Percentiles rank a stretch among this genome's conserved stretches.
phyloP scores from a whole-genome alignment of 2,888 invertebrate species.

The Adineta ricciae region DNA sequence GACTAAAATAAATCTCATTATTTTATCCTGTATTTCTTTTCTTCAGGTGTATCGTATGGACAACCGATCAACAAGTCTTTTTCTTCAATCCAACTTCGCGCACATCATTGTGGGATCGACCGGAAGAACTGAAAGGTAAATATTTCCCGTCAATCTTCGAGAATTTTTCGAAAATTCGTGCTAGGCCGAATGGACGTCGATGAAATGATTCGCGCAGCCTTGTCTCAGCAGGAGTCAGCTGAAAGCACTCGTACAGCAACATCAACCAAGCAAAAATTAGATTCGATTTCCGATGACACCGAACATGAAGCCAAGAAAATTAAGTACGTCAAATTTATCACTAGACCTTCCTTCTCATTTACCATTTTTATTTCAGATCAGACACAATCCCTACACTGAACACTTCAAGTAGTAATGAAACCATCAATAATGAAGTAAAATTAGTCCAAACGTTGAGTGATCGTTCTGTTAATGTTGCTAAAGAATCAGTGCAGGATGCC shows the following conservation, averaged over 20 bases:
- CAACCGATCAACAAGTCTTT: constrained; percentile 91
- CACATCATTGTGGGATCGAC: constrained; percentile 91
- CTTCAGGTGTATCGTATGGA: constrained; percentile 89
- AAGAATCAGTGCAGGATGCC: constrained; percentile 25
- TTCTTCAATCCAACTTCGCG: constrained; percentile 94
- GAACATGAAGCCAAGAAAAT: constrained; percentile 25
- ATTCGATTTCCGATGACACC: not conserved
- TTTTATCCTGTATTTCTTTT: not conserved
- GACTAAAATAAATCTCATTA: constrained; percentile 44
- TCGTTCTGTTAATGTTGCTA: not conserved
- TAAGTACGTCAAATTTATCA: not conserved
- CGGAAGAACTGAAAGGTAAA: constrained; percentile 62
- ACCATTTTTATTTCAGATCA: not conserved
- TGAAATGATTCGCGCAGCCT: constrained; percentile 1
- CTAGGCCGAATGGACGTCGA: constrained; percentile 25
- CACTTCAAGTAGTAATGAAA: not conserved
- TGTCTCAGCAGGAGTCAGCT: not conserved
- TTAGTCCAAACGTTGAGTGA: not conserved
- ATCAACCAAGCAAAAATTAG: constrained; percentile 18
- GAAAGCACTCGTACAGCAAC: not conserved
- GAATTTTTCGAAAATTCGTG: not conserved
- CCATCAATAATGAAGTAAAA: not conserved
- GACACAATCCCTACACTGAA: not conserved
- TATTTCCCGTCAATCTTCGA: too few relatives aligned
- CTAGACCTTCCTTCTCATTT: not conserved